Conservation (phyloP, 2,888 invertebrate genomes). For the Lymantria dispar region DNA sequence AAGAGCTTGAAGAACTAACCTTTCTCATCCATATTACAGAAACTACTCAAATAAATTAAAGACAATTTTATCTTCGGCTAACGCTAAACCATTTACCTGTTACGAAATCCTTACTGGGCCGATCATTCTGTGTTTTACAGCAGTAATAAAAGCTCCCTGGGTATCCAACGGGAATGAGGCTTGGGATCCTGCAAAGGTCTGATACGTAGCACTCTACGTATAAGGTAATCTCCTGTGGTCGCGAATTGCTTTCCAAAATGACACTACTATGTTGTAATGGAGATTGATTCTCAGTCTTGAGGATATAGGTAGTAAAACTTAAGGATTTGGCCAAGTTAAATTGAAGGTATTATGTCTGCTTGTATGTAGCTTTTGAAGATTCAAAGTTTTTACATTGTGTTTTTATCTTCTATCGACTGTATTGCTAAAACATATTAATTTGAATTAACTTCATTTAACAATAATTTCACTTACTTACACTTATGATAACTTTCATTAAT, state of each 20-base stretch:
- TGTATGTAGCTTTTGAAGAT: too few relatives aligned
- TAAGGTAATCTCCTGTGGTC: constrained; percentile 46
- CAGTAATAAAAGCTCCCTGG: constrained; percentile 51
- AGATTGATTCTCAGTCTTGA: constrained; percentile 35
- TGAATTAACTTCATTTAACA: too few relatives aligned
- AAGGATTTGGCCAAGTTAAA: constrained; percentile 14
- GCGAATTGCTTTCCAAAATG: constrained; percentile 41
- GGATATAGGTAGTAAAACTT: constrained; percentile 14
- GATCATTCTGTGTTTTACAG: constrained; percentile 48
- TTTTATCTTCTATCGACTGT: too few relatives aligned
- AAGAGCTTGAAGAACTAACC: not conserved
- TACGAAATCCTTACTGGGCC: constrained; percentile 29
- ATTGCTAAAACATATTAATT: too few relatives aligned
- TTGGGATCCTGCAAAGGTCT: constrained; percentile 43
- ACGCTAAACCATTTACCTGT: constrained; percentile 26
- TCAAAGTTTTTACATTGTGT: too few relatives aligned
- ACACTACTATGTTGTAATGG: constrained; percentile 34
- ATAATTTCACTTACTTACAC: too few relatives aligned
- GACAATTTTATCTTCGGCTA: constrained; percentile 4
- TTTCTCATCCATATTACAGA: not conserved
- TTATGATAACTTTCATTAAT: too few relatives aligned
- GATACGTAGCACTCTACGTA: constrained; percentile 46
- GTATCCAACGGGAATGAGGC: constrained; percentile 41
- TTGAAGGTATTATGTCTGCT: constrained; percentile 2
- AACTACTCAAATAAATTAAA: constrained; percentile 24